Evolutionary conservation across 2,888 invertebrate species (phyloP).

Genomic region (Blera fallax): DNA sequence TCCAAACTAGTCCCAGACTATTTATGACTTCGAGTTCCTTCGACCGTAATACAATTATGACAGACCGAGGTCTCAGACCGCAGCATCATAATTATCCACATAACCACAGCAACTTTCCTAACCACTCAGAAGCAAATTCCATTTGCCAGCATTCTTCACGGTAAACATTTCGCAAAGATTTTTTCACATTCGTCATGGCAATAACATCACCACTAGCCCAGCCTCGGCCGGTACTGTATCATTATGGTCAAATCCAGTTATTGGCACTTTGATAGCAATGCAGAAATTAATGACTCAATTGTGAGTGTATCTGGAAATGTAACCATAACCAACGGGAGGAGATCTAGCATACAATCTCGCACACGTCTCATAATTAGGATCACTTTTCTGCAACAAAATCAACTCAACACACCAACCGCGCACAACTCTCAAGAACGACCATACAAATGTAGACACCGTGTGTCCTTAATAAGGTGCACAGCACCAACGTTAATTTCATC

Average conservation of each 20-base stretch:
- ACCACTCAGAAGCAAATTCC: slow-evolving; percentile 7
- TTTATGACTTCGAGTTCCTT: neutral
- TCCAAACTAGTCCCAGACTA: neutral
- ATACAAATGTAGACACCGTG: slow-evolving; percentile 46
- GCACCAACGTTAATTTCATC: slow-evolving; percentile 70
- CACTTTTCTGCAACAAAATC: slow-evolving; percentile 72
- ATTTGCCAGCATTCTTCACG: neutral
- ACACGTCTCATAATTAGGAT: slow-evolving; percentile 73
- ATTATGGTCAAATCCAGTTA: slow-evolving; percentile 67
- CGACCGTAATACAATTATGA: neutral
- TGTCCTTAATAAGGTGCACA: slow-evolving; percentile 68
- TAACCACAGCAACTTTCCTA: neutral
- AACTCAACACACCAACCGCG: slow-evolving; percentile 20
- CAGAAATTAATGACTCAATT: slow-evolving; percentile 71
- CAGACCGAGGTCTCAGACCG: neutral
- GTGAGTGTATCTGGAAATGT: slow-evolving; percentile 10
- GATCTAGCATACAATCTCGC: slow-evolving; percentile 62
- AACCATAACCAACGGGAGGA: neutral
- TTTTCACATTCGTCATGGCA: slow-evolving; percentile 15
- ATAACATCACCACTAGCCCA: neutral
- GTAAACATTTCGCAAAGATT: neutral
- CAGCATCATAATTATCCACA: neutral
- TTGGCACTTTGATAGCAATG: slow-evolving; percentile 68
- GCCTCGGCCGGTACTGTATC: slow-evolving; percentile 11
- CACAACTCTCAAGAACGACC: slow-evolving; percentile 53